Base-by-base conservation (phyloP, 1,140 invertebrate species). In the Leptoteleia sp. region DNA sequence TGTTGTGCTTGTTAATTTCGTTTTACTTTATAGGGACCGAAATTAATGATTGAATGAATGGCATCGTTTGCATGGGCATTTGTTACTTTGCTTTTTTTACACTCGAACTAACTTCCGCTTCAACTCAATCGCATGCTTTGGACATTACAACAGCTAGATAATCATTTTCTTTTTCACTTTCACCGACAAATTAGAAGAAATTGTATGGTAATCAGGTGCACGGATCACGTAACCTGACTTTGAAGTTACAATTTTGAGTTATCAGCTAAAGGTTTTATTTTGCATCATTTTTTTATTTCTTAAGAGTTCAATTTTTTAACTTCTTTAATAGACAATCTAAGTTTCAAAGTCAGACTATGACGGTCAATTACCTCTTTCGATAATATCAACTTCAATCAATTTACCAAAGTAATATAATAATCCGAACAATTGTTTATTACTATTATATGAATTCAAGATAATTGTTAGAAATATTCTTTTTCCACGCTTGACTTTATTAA, bases 1-100 rank as follows among this genome's bases (percentile, higher is more conserved):
- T 80, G 77, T 82, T 83, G 62, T 82, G 37, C 33, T 67, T 40
- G 27, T 54, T 80, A 83, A 83, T 83, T 82, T 77, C 76, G 75
- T 80, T 81, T 80, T 81, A n/a, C 80, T 79, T 80, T 78, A 79
- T 75, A 80, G 81, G 76, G 79, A 81, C 76, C 79, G 72, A 70
- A 75, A 76, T 78, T 70, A 70, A 71, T 68, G 57, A 37, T 50
- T 62, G 40, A 75, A 81, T 79, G 37, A 70, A 70, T 70, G 55
- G 64, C 57, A 76, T 76, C 57, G 48, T 70, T 62, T 29, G 47
- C 40, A 43, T 65, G 40, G 27, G 16, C 12, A 57, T 64, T 25
- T 54, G 37, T 59, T 17, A 15, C 33, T n/a, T n/a, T n/a, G n/a
- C n/a, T n/a, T n/a, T n/a, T n/a, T n/a, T 42, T 54, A 62, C 55